A percentile compares a stretch with the other conserved stretches of the same genome.
These are phyloP conservation scores for Oxygymnocypris stewartii DNA, from an alignment of 2,113 vertebrate species.

Conservation along the genomic window DNA sequence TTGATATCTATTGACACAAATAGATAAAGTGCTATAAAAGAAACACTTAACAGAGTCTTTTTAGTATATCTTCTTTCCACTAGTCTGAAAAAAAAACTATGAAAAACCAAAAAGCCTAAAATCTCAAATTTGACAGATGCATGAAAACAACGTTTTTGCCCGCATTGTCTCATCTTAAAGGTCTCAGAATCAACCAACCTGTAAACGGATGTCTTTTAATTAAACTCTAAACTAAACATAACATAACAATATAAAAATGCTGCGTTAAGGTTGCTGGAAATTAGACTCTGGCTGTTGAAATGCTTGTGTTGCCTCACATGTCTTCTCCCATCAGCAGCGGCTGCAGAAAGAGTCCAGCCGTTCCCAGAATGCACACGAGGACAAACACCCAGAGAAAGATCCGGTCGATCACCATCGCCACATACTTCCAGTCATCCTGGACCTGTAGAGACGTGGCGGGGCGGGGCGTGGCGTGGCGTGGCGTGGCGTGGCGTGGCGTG, in stretches of 20 bases:
- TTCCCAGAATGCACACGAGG: constrained; percentile 93
- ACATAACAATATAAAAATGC: not conserved
- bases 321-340: constrained; percentile 86
- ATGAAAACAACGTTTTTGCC: too few relatives aligned
- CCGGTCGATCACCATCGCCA: constrained; percentile 98
- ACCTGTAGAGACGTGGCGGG: constrained; percentile 73
- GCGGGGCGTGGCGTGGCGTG: too few relatives aligned
- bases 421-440: constrained; percentile 97
- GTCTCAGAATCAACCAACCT: not conserved
- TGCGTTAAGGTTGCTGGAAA: not conserved
- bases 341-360: constrained; percentile 92
- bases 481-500: too few relatives aligned
- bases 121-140: too few relatives aligned
- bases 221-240: not conserved
- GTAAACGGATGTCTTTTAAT: not conserved
- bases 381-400: constrained; percentile 99
- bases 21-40: too few relatives aligned
- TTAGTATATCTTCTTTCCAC: too few relatives aligned
- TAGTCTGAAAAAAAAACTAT: too few relatives aligned
- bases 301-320: constrained; percentile 61
- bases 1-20: too few relatives aligned
- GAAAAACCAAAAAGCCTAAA: too few relatives aligned
- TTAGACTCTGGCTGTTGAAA: not conserved
- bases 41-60: too few relatives aligned
- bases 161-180: too few relatives aligned